Base-by-base conservation (phyloP, 2,797 vertebrate species). In the Moxostoma hubbsi region DNA sequence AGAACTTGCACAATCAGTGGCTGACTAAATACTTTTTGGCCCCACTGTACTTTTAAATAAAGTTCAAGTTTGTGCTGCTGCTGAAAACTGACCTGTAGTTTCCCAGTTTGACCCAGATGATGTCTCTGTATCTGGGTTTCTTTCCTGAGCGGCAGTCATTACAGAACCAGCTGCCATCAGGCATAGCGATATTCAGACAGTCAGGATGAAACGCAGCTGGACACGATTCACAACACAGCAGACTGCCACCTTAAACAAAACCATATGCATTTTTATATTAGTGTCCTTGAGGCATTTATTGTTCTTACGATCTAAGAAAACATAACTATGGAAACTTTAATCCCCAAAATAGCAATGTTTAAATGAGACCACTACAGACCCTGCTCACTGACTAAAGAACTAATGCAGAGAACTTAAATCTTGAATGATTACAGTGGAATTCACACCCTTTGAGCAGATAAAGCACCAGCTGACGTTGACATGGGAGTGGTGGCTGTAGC, bases 391-490 rank as follows among this genome's bases (percentile, higher is more conserved):
- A 36, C 3, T 36, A 36, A 36, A 3, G 36, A 36, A 4, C 36
- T 36, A 36, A 36, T 36, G 36, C 36, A 36, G 36, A 36, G 36
- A 36, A 4, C 15, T 75, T 49, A 4, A 15, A 12, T 63, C 50
- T 55, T 75, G 36, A 55, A 10, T 45, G 24, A 9, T n/a, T 2
- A 16, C 1, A 46, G 0, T 9, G n/a, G 8, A 8, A 15, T 5
- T 43, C 91, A 80, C 87, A 99, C 98, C 98, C 95, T 97, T 99
- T 72, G 98, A 99, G 88, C 98, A 99, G 84, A 99, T 95, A 18
- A 99, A 99, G 88, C 98, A 99, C 98, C 98, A 99, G 96, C 97
- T 98, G 87, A 99, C 97, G 9, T 99, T 99, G 90, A 99, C 95
- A 0, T 99, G 98, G 0, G 93, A 93, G n/a, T 99, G 98, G 83